Evolutionary conservation across 23 tunicate species (phyloP).

Genomic region (Halocynthia roretzi): DNA sequence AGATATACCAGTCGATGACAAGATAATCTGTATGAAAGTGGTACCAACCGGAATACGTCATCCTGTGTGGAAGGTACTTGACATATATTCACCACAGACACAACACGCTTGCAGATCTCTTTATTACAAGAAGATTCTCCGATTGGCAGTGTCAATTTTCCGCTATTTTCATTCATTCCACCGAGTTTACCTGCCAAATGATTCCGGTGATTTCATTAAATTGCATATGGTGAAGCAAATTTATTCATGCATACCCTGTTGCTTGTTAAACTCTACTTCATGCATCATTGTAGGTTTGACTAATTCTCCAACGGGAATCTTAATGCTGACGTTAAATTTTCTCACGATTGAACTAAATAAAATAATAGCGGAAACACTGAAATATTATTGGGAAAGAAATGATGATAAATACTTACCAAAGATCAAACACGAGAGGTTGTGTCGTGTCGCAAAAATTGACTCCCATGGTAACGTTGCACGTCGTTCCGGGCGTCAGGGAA

Average conservation of each 20-base stretch:
- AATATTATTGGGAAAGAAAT: background rate
- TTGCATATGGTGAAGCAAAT: background rate
- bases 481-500: constrained; percentile 39
- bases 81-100: constrained; percentile 48
- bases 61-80: constrained; percentile 73
- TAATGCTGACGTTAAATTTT: constrained; percentile 64
- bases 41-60: constrained; percentile 39
- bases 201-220: background rate
- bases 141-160: constrained; percentile 34
- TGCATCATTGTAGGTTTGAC: constrained; percentile 61
- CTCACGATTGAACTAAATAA: constrained; percentile 48
- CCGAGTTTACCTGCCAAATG: constrained; percentile 36
- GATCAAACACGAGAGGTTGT: constrained; percentile 64
- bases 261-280: constrained; percentile 69
- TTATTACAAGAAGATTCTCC: background rate
- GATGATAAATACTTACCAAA: constrained; percentile 53
- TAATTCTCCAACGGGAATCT: constrained; percentile 78
- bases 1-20: background rate
- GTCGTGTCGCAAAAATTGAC: constrained; percentile 91
- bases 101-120: constrained; percentile 31
- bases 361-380: background rate
- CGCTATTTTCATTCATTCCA: constrained; percentile 88
- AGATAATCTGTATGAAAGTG: no score
- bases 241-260: constrained; percentile 60
- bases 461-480: constrained; percentile 39